Conservation (phyloP, 2,113 vertebrate species). For the Bufo bufo region DNA sequence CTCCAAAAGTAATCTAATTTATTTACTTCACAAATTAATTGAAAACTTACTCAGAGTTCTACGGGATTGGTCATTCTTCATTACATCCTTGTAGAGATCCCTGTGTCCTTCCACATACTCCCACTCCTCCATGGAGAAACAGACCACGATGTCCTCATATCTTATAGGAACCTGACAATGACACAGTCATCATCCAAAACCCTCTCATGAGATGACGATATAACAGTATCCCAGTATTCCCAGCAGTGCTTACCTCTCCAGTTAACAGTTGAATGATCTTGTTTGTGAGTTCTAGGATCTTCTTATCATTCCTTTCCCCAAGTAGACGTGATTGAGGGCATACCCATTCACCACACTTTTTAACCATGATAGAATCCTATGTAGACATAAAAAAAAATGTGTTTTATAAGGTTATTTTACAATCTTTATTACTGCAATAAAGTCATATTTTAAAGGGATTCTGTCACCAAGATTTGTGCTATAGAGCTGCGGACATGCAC, state of each 20-base stretch:
- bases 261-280: no score
- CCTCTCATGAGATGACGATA: not conserved
- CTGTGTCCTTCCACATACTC: not conserved
- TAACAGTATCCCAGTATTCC: not conserved
- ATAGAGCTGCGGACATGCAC: no score
- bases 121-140: conserved; percentile 7
- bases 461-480: no score
- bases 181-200: not conserved
- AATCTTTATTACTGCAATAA: not conserved
- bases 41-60: not conserved
- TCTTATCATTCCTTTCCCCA: not conserved
- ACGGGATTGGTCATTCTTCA: not conserved
- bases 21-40: not conserved
- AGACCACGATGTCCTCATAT: no score
- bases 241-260: no score
- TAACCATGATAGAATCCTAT: not conserved
- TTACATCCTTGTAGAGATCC: not conserved
- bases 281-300: not conserved
- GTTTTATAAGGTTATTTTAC: not conserved
- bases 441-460: no score
- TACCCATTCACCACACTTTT: not conserved
- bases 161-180: not conserved
- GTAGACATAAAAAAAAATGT: not conserved
- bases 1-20: not conserved
- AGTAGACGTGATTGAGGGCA: not conserved